These are phyloP conservation scores for Notarius lentiginosus DNA, from an alignment of 2,113 vertebrate genomes.

Conservation along the genomic window DNA sequence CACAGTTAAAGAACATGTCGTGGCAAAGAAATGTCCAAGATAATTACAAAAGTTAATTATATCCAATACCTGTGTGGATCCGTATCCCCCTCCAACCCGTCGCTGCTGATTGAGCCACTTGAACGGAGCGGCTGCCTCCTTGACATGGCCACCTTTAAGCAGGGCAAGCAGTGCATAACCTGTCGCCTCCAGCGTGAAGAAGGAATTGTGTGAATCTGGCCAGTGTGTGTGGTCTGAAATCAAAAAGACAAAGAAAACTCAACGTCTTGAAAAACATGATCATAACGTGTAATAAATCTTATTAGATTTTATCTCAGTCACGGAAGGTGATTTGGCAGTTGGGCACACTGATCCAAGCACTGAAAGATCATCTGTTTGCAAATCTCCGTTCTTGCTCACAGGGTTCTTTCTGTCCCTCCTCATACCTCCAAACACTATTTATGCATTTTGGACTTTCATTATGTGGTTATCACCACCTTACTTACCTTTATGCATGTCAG, in stretches of 20 bases:
- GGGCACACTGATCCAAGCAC: background rate
- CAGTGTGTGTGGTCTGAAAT: constrained; percentile 62
- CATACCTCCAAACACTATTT: background rate
- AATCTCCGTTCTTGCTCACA: background rate
- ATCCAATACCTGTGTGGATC: constrained; percentile 72
- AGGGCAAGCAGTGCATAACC: constrained; percentile 74
- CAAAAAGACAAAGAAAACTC: background rate
- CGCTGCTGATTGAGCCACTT: constrained; percentile 72
- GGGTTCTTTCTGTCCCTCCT: background rate
- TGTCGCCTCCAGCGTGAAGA: constrained; percentile 70
- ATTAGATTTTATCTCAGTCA: background rate
- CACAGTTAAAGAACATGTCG: too few species aligned
- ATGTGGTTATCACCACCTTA: background rate
- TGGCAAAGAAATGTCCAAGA: too few species aligned
- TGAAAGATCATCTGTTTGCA: background rate
- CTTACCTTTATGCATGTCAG: background rate
- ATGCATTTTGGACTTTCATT: background rate
- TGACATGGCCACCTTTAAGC: constrained; percentile 57
- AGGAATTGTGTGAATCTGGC: constrained; percentile 55
- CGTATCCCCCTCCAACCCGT: constrained; percentile 66
- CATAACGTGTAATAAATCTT: background rate
- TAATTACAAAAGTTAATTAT: too few species aligned
- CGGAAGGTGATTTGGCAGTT: background rate
- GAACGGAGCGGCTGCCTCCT: constrained; percentile 58
- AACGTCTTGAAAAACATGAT: background rate